phyloP scores from a whole-genome alignment of 2,113 vertebrate species.

The Nycticryphes semicollaris region DNA sequence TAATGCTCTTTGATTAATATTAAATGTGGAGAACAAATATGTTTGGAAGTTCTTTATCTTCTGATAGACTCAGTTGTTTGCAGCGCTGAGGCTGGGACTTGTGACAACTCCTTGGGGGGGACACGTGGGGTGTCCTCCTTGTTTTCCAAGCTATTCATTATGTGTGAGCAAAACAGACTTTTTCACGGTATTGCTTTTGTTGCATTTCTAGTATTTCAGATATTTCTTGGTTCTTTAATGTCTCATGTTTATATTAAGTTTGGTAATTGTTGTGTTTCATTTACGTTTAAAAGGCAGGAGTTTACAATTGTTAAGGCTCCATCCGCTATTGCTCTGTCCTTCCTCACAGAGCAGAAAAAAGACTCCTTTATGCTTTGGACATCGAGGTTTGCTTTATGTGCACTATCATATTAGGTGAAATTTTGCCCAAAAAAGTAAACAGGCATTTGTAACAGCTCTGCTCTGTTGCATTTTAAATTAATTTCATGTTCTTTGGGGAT shows the following conservation, averaged over 20 bases:
- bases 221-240: neutral
- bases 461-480: neutral
- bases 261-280: neutral
- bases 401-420: neutral
- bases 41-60: constrained; percentile 19
- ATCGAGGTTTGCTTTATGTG: neutral
- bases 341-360: neutral
- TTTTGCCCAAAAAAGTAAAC: neutral
- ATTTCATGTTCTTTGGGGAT: neutral
- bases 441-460: neutral
- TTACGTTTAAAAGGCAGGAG: neutral
- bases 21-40: constrained; percentile 52
- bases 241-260: neutral
- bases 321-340: neutral
- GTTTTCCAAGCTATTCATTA: neutral
- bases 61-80: neutral
- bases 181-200: neutral
- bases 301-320: neutral
- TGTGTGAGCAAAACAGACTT: neutral
- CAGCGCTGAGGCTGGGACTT: neutral
- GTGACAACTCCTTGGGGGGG: neutral
- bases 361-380: neutral
- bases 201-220: neutral
- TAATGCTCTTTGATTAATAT: constrained; percentile 70
- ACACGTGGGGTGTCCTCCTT: neutral